A percentile compares a stretch with the other conserved stretches of the same genome.
phyloP scores from a whole-genome alignment of 2,888 invertebrate species.

The Cephus pygmeus region DNA sequence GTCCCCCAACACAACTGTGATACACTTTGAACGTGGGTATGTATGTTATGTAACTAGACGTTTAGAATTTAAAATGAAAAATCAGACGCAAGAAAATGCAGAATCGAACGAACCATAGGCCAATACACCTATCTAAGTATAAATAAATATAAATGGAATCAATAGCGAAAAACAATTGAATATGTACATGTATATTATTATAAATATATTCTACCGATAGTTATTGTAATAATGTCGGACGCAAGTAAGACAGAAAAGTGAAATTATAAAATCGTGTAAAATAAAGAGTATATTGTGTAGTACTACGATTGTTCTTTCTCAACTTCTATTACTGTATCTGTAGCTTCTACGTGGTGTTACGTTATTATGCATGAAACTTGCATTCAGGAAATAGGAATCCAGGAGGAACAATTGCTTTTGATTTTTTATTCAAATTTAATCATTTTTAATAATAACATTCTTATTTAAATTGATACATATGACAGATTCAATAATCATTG shows the following conservation, averaged over 20 bases:
- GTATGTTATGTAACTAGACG: slow-evolving; percentile 57
- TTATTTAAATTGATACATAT: neutral
- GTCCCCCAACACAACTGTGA: slow-evolving; percentile 64
- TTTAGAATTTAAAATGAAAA: slow-evolving; percentile 53
- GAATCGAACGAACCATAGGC: slow-evolving; percentile 51
- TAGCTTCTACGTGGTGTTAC: neutral
- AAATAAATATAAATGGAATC: slow-evolving; percentile 50
- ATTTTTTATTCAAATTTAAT: slow-evolving; percentile 1
- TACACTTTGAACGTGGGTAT: slow-evolving; percentile 59
- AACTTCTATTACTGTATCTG: neutral
- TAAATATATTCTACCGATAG: slow-evolving; percentile 61
- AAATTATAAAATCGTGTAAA: slow-evolving; percentile 58
- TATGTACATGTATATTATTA: slow-evolving; percentile 64
- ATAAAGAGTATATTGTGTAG: slow-evolving; percentile 63
- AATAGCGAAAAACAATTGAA: slow-evolving; percentile 50
- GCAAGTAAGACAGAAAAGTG: slow-evolving; percentile 44
- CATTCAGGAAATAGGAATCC: neutral
- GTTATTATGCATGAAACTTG: neutral
- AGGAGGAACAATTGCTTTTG: neutral
- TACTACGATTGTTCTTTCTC: slow-evolving; percentile 17
- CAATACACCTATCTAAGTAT: slow-evolving; percentile 42
- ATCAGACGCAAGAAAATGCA: slow-evolving; percentile 41
- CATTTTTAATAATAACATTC: neutral
- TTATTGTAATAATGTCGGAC: slow-evolving; percentile 55
- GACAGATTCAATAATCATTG: slow-evolving; percentile 3